A percentile compares a stretch with the other conserved stretches of the same genome.
Conservation (phyloP, 2,113 vertebrate genomes). For the Sialia sialis region DNA sequence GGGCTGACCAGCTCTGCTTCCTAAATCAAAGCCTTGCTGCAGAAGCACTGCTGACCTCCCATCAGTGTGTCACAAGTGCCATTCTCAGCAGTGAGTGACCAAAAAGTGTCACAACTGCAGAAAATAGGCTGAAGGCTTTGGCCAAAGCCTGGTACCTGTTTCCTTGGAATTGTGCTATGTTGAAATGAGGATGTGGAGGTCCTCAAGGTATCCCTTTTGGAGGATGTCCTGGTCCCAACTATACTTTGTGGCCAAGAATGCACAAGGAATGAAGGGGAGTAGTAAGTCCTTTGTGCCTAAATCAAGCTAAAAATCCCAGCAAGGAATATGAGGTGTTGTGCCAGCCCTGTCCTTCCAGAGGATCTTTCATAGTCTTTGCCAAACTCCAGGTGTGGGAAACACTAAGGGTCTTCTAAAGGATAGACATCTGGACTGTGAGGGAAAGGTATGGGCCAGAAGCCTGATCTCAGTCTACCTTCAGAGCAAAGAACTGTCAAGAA, state of each 20-base stretch:
- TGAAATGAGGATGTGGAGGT: not conserved
- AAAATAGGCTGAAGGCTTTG: not conserved
- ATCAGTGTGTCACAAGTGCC: not conserved
- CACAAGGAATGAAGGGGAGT: not conserved
- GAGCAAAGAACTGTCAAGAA: not conserved
- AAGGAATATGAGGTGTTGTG: not conserved
- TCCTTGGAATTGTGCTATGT: not conserved
- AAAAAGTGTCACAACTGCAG: not conserved
- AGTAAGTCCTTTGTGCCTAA: not conserved
- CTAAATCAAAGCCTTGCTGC: not conserved
- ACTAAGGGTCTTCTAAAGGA: not conserved
- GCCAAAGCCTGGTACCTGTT: not conserved
- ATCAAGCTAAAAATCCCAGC: not conserved
- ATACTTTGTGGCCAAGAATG: not conserved
- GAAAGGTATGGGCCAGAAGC: accelerated
- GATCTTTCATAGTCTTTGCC: not conserved
- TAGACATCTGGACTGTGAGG: not conserved
- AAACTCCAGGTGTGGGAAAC: not conserved
- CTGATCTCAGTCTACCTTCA: not conserved
- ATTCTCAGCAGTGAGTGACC: not conserved
- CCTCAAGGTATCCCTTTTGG: not conserved
- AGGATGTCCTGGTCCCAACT: not conserved
- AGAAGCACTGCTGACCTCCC: not conserved
- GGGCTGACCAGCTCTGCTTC: slow-evolving; percentile 16
- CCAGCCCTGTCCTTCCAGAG: not conserved